A percentile compares a stretch with the other conserved stretches of the same genome.
These are phyloP conservation scores for Synchiropus splendidus DNA, from an alignment of 2,113 vertebrate species.

Conservation along the genomic window DNA sequence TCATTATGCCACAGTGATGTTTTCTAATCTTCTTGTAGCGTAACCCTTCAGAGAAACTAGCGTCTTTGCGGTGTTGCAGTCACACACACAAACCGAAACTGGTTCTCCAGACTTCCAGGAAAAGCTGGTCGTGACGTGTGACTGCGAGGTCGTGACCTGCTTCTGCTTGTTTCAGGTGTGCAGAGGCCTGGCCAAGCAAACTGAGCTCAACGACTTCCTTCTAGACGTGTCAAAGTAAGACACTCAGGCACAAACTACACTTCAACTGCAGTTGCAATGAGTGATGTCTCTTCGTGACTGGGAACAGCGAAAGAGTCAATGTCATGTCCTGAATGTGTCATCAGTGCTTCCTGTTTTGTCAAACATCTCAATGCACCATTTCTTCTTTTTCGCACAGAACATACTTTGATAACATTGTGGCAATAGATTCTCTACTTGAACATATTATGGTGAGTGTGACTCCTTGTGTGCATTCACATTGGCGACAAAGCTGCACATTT, in stretches of 20 bases:
- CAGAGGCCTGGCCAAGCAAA: constrained; percentile 95
- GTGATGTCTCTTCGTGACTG: too few species aligned
- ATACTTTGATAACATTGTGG: constrained; percentile 99
- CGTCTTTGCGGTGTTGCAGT: too few species aligned
- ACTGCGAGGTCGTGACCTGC: too few species aligned
- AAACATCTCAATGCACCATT: constrained; percentile 45
- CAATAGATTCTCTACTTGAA: constrained; percentile 99
- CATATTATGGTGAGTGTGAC: constrained; percentile 94
- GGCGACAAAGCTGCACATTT: constrained; percentile 38
- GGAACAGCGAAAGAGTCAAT: too few species aligned
- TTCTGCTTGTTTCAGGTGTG: constrained; percentile 73
- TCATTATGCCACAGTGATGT: constrained; percentile 59
- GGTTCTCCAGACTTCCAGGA: too few species aligned
- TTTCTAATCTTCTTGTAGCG: constrained; percentile 44
- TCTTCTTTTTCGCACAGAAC: constrained; percentile 79
- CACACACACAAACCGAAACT: too few species aligned
- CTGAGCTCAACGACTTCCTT: constrained; percentile 96
- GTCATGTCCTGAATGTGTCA: constrained; percentile 31
- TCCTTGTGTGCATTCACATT: constrained; percentile 37
- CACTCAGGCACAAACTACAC: too few species aligned
- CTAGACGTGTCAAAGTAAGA: constrained; percentile 98
- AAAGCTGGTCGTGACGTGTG: too few species aligned
- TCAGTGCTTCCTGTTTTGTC: constrained; percentile 46
- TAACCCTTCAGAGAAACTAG: constrained; percentile 45
- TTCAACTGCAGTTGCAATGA: too few species aligned